These are phyloP conservation scores for Opisthograptis luteolata DNA, from an alignment of 2,888 invertebrate species.

Conservation along the genomic window DNA sequence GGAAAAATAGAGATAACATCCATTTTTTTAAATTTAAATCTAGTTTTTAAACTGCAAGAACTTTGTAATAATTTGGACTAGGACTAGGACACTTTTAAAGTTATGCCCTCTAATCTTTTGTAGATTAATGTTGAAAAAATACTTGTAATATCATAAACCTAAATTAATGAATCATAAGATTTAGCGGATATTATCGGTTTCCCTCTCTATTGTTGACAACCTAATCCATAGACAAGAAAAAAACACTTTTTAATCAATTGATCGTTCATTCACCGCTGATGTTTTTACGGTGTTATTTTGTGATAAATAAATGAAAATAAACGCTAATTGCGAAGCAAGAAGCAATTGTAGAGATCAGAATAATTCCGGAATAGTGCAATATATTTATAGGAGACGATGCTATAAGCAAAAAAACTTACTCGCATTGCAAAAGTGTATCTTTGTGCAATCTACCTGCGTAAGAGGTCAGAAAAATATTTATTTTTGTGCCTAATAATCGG, in stretches of 20 bases:
- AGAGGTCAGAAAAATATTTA: constrained; percentile 67
- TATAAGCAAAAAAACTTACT: constrained; percentile 56
- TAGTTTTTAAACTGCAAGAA: no score
- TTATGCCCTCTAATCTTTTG: no score
- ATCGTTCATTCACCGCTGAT: constrained; percentile 84
- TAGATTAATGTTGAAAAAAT: no score
- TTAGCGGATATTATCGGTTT: constrained; percentile 28
- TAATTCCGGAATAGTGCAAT: constrained; percentile 73
- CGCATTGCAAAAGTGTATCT: constrained; percentile 60
- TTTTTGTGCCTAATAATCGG: constrained; percentile 73
- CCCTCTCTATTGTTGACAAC: constrained; percentile 59
- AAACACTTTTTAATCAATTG: constrained; percentile 74
- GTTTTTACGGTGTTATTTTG: constrained; percentile 82
- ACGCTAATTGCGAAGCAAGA: constrained; percentile 68
- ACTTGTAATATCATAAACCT: not conserved
- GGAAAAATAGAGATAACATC: no score
- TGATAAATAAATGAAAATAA: constrained; percentile 78
- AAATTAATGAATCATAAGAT: constrained; percentile 27
- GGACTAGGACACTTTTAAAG: no score
- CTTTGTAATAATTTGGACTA: no score
- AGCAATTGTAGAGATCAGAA: constrained; percentile 62
- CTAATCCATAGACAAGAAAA: constrained; percentile 57
- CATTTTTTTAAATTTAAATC: no score
- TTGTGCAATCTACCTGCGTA: constrained; percentile 80
- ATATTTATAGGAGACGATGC: constrained; percentile 56